Evolutionary conservation across 2,113 vertebrate species (phyloP), one percentile per base, ranked within the genome.

Genomic region (Scomber scombrus): DNA sequence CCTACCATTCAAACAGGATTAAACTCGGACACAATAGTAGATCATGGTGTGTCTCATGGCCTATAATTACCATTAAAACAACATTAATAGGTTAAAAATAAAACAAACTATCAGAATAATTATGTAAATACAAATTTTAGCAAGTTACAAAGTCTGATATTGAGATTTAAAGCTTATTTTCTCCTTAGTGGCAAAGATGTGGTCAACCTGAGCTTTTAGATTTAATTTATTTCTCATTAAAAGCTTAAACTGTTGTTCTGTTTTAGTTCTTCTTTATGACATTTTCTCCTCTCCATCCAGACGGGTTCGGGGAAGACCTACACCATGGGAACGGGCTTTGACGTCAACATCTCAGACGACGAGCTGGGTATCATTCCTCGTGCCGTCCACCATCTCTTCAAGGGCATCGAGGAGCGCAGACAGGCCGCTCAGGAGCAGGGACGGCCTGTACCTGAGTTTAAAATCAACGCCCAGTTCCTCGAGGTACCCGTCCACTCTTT

Each of bases 271-370:
- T 26, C 56, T 49, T 8, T n/a, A n/a, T 76, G 40, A 54, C 19
- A 3, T 49, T 14, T 70, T 23, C 68, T 19, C 29, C 45, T 34
- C 4, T 6, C 12, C 69, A 49, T 93, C 55, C 87, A 99, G 98
- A 99, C 98, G 61, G 98, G 98, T 56, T 97, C 98, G 74, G 98
- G 98, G 58, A 99, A 99, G 94, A 99, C 98, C 0, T 99, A 99
- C 70, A 98, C 97, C 14, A 99, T 99, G 98, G 97, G 98, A 40
- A 99, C 98, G 9, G 98, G 98, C 62, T 99, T 99, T 82, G 98
- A 99, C 62, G 97, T 99, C 40, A 97, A 95, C 93, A 95, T 98
- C 64, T 55, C 40, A 0, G 97, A 97, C 3, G 96, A 97, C 31
- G 98, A 99, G 46, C 95, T 97, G 91, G 98, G 98, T 45, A 99